These are phyloP conservation scores for Gymnoscopelus microlampas DNA, from an alignment of 2,797 vertebrate species.

Conservation along the genomic window DNA sequence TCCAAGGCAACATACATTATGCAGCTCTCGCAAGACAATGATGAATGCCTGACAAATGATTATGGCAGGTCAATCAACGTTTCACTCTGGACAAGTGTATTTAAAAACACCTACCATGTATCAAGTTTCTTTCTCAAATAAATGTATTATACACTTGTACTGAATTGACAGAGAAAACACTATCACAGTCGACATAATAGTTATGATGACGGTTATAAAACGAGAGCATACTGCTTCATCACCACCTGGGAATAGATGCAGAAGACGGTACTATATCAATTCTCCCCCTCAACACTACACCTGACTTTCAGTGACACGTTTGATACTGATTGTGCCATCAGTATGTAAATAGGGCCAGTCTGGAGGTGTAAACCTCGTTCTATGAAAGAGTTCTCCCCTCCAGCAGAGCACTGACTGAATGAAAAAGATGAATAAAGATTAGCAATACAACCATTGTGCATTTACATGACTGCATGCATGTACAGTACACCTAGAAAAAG, in stretches of 20 bases:
- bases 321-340: constrained; percentile 16
- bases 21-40: not conserved
- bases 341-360: constrained; percentile 23
- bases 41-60: not conserved
- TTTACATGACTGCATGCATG: not conserved
- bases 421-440: constrained; percentile 15
- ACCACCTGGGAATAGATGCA: not conserved
- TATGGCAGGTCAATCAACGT: not conserved
- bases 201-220: not conserved
- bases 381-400: constrained; percentile 9
- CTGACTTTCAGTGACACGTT: constrained; percentile 24
- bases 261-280: not conserved
- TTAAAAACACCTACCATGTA: no score
- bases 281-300: constrained; percentile 10
- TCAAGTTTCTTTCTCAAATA: no score
- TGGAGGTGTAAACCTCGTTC: constrained; percentile 18
- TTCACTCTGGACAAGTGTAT: not conserved
- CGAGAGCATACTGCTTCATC: no score
- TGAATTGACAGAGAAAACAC: not conserved
- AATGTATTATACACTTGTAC: not conserved
- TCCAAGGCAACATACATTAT: not conserved
- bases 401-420: constrained; percentile 2
- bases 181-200: not conserved
- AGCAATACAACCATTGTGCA: constrained; percentile 24
- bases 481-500: not conserved